Percentiles rank a stretch among this genome's conserved stretches.
These are phyloP conservation scores for Hormaphis cornu DNA, from an alignment of 1,140 invertebrate species.

Conservation along the genomic window DNA sequence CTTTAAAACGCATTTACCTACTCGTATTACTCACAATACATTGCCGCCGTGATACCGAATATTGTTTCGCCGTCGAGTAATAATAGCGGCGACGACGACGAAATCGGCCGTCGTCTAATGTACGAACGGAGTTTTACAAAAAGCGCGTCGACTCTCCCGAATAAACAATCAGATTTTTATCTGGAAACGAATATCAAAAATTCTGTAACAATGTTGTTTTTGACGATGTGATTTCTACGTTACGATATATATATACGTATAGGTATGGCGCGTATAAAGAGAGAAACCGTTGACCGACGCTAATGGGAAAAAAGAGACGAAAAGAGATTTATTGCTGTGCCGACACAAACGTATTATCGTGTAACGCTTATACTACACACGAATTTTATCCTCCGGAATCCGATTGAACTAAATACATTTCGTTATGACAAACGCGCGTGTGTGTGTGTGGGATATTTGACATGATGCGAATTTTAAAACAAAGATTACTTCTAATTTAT, in stretches of 20 bases:
- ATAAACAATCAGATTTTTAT: neutral
- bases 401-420: neutral
- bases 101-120: too few species aligned
- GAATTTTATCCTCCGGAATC: neutral
- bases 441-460: neutral
- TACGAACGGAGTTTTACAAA: neutral
- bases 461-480: neutral
- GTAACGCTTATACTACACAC: neutral
- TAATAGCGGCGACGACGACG: too few species aligned
- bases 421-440: neutral
- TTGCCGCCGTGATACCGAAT: too few species aligned
- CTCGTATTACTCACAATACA: too few species aligned
- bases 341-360: neutral
- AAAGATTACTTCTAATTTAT: neutral
- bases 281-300: neutral
- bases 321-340: neutral
- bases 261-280: neutral
- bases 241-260: neutral
- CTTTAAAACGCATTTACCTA: too few species aligned
- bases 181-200: slow-evolving; percentile 9
- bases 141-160: slow-evolving; percentile 1
- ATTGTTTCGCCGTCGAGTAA: too few species aligned
- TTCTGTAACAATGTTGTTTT: neutral
- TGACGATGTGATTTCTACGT: neutral
- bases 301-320: neutral